These are phyloP conservation scores for Thrips palmi DNA, from an alignment of 1,140 invertebrate genomes.

Conservation along the genomic window DNA sequence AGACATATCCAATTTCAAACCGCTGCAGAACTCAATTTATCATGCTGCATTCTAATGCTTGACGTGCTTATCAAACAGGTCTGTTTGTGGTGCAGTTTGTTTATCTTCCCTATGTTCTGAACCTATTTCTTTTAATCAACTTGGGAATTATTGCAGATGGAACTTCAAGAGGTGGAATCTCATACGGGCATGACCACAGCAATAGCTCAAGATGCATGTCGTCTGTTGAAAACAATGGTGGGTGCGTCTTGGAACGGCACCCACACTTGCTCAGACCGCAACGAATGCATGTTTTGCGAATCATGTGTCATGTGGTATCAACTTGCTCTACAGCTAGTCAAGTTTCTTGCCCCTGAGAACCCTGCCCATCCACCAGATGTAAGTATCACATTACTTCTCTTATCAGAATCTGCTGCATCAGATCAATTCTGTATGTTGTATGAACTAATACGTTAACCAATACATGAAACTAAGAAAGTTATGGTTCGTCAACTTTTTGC, in stretches of 20 bases:
- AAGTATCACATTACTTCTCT: slow-evolving; percentile 21
- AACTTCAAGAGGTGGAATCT: slow-evolving; percentile 76
- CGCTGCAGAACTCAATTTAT: slow-evolving; percentile 56
- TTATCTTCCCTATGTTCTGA: too few relatives aligned
- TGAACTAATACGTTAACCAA: too few relatives aligned
- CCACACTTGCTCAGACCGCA: slow-evolving; percentile 19
- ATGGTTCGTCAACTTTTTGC: too few relatives aligned
- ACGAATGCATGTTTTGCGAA: slow-evolving; percentile 81
- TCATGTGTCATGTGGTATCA: slow-evolving; percentile 88
- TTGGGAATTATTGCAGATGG: too few relatives aligned
- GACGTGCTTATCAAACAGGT: slow-evolving; percentile 91
- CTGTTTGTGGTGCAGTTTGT: slow-evolving; percentile 12
- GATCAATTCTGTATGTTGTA: too few relatives aligned
- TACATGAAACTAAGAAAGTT: too few relatives aligned
- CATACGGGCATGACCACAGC: slow-evolving; percentile 61
- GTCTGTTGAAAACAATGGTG: slow-evolving; percentile 66
- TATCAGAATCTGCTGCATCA: too few relatives aligned
- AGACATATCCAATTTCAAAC: slow-evolving; percentile 36
- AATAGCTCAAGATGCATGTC: slow-evolving; percentile 55
- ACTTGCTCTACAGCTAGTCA: slow-evolving; percentile 57
- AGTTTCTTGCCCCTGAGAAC: slow-evolving; percentile 56
- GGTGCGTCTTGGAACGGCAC: slow-evolving; percentile 39
- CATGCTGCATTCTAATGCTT: slow-evolving; percentile 90
- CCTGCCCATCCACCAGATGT: slow-evolving; percentile 60
- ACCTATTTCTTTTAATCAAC: too few relatives aligned